Percentiles rank a stretch among this genome's conserved stretches.
Conservation (phyloP, 2,113 vertebrate species). For the Solea solea region DNA sequence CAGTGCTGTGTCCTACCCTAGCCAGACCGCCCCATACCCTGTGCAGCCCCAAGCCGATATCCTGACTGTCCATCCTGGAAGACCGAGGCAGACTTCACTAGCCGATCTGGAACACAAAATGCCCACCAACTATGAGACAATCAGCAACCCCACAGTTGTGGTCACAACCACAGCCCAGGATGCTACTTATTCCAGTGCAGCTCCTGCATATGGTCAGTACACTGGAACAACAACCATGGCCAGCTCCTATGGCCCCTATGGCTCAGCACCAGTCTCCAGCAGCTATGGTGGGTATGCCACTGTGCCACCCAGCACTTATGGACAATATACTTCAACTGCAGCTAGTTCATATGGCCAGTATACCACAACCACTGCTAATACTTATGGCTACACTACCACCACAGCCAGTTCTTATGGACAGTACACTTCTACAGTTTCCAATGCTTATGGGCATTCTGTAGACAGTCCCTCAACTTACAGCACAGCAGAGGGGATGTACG, state of each 20-base stretch:
- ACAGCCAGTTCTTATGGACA: conserved; percentile 82
- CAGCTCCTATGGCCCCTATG: conserved; percentile 79
- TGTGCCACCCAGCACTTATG: conserved; percentile 79
- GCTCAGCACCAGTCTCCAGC: conserved; percentile 75
- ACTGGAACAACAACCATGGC: conserved; percentile 74
- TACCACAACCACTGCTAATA: conserved; percentile 79
- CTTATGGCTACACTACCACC: conserved; percentile 81
- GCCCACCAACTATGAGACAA: conserved; percentile 95
- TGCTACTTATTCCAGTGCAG: conserved; percentile 73
- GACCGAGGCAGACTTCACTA: conserved; percentile 91
- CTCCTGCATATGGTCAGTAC: conserved; percentile 79
- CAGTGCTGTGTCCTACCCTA: conserved; percentile 82
- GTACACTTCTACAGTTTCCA: conserved; percentile 78
- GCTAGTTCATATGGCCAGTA: conserved; percentile 86
- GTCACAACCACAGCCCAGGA: conserved; percentile 87
- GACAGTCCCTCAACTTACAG: conserved; percentile 88
- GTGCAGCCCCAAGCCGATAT: conserved; percentile 84
- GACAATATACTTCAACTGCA: conserved; percentile 75
- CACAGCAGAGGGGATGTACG: conserved; percentile 88
- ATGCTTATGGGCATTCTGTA: conserved; percentile 84
- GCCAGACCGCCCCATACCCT: conserved; percentile 84
- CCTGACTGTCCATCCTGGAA: conserved; percentile 84
- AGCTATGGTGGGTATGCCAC: conserved; percentile 79
- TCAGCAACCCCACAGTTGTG: conserved; percentile 83
- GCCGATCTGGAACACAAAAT: conserved; percentile 97